phyloP scores from a whole-genome alignment of 1,140 invertebrate species.

The Apis dorsata region DNA sequence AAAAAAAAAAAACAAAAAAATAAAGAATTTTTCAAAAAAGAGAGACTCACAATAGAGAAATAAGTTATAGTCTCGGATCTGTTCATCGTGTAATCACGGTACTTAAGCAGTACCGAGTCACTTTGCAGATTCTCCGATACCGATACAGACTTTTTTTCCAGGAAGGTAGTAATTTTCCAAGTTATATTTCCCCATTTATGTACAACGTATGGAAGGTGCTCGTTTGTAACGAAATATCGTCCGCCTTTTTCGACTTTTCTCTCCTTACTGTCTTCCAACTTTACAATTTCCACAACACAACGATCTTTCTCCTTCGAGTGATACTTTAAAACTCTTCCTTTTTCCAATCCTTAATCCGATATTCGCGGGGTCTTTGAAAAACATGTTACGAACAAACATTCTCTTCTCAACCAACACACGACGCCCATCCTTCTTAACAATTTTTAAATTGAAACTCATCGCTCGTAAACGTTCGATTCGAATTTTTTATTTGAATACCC shows the following conservation, averaged over 20 bases:
- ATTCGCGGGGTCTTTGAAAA: too few relatives aligned
- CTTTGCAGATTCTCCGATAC: constrained; percentile 10
- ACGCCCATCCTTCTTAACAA: too few relatives aligned
- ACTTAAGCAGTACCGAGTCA: constrained; percentile 4
- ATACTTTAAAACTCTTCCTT: not conserved
- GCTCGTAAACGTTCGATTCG: too few relatives aligned
- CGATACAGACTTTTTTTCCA: constrained; percentile 10
- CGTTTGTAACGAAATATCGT: not conserved
- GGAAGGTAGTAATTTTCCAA: constrained; percentile 27
- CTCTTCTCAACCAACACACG: too few relatives aligned
- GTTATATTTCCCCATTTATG: constrained; percentile 33
- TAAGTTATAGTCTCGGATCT: not conserved
- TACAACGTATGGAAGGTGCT: not conserved
- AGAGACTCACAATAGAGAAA: not conserved
- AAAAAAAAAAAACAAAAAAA: not conserved
- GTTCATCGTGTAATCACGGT: constrained; percentile 12
- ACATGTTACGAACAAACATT: too few relatives aligned
- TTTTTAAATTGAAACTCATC: too few relatives aligned
- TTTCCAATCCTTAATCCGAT: too few relatives aligned
- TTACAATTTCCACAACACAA: not conserved
- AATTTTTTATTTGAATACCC: too few relatives aligned
- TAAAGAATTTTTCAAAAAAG: not conserved
- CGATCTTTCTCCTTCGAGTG: not conserved
- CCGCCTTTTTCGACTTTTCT: not conserved
- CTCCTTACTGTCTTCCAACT: not conserved